Base-by-base conservation (phyloP, 2,888 invertebrate genomes). In the Diadromus collaris region DNA sequence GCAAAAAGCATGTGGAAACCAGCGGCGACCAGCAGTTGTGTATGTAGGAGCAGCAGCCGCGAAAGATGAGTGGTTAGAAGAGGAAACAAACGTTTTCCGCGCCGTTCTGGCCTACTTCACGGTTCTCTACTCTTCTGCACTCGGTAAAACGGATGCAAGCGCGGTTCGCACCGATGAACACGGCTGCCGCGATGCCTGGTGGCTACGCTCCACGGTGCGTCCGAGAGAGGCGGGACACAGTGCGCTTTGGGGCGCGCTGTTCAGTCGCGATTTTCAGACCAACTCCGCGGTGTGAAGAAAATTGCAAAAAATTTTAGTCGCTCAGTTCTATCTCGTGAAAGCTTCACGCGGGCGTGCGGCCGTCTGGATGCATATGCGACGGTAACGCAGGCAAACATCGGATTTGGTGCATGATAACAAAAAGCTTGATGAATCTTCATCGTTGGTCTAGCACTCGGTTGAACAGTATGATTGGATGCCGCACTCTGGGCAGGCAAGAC, bases 31-130 rank as follows among this genome's bases (percentile, higher is more conserved):
- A 38, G 61, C 27, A 41, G 67, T 24, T 51, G 54, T 32, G 24
- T 24, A 24, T 32, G 38, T 46, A 38, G 65, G 60, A 67, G 61
- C 34, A 46, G 63, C 64, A 71, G 65, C 32, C 68, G 72, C 58
- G 58, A 76, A 79, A 75, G 70, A 78, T 74, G 75, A 74, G 75
- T 69, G 76, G 71, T 76, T 68, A 34, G 41, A 79, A 58, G 63
- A 72, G 76, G 76, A 72, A 76, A 64, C 48, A 72, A 76, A 79
- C 76, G 72, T 71, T 79, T 68, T 72, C 58, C 63, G 41, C 27
- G 41, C 68, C 68, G 48, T 76, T 65, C 60, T 48, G 60, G 29
- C 34, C 48, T 38, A 65, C 21, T 54, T 51, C 46, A 56, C 46
- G 24, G 44, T 10, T 60, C 60, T 67, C 44, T 10, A 56, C 58